Conservation (phyloP, 2,113 vertebrate genomes). For the Macquaria ambigua region DNA sequence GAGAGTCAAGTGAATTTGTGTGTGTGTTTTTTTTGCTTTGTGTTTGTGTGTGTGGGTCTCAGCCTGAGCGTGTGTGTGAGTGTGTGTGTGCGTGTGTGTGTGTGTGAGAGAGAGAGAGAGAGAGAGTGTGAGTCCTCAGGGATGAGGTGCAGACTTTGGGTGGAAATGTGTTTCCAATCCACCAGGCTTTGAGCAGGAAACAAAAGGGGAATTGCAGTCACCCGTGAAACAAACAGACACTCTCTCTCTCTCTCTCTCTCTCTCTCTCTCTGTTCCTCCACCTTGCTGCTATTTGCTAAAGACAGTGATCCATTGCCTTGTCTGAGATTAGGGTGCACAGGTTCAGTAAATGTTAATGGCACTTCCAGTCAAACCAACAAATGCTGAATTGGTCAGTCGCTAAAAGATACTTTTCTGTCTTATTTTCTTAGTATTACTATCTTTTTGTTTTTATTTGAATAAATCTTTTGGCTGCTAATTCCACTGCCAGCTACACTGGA, state of each 20-base stretch:
- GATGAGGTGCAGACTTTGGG: constrained; percentile 51
- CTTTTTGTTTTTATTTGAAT: background rate
- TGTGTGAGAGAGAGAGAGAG: too few species aligned
- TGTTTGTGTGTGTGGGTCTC: background rate
- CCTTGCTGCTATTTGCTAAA: constrained; percentile 32
- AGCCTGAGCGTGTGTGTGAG: background rate
- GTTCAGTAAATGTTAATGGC: constrained; percentile 38
- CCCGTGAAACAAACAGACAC: constrained; percentile 63
- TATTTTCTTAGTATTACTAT: background rate
- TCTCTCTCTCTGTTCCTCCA: background rate
- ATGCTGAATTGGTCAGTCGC: background rate
- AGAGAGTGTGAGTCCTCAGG: constrained; percentile 36
- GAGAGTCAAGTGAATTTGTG: background rate
- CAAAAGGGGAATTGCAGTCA: constrained; percentile 66
- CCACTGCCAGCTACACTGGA: background rate
- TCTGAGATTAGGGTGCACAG: constrained; percentile 25
- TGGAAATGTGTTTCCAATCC: constrained; percentile 74
- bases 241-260: constrained; percentile 12
- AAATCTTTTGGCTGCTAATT: too few species aligned
- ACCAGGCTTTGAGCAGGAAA: constrained; percentile 60
- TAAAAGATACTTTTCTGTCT: background rate
- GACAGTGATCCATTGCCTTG: constrained; percentile 40
- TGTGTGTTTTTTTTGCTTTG: background rate
- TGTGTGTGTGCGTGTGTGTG: background rate
- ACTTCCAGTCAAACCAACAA: background rate